A percentile compares a stretch with the other conserved stretches of the same genome.
These are phyloP conservation scores for Saccostrea glomerata DNA, from an alignment of 1,140 invertebrate species.

Conservation along the genomic window DNA sequence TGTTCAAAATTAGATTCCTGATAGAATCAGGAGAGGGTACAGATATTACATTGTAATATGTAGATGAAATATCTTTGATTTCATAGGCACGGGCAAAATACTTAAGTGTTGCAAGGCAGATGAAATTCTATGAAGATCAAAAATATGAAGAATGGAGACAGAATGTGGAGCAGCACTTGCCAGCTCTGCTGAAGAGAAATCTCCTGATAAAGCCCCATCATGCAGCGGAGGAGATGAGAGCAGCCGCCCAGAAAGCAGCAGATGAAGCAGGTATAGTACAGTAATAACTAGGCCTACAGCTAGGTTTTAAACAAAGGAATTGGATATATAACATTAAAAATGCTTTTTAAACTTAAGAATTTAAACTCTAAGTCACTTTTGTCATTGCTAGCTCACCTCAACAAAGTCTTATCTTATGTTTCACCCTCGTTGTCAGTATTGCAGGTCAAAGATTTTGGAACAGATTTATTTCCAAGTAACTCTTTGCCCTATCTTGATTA, in stretches of 20 bases:
- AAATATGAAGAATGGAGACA: conserved; percentile 77
- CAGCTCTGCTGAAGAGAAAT: conserved; percentile 76
- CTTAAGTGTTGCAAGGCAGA: conserved; percentile 85
- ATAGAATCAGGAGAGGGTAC: too few relatives aligned
- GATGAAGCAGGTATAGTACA: conserved; percentile 44
- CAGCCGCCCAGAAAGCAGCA: conserved; percentile 34
- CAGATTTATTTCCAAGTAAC: too few relatives aligned
- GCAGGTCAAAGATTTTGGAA: too few relatives aligned
- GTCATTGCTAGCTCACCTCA: background rate
- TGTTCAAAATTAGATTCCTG: too few relatives aligned
- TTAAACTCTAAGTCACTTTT: background rate
- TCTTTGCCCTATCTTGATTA: too few relatives aligned
- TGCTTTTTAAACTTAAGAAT: background rate
- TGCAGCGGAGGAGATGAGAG: conserved; percentile 47
- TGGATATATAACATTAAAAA: background rate
- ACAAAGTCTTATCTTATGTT: too few relatives aligned
- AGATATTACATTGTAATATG: too few relatives aligned
- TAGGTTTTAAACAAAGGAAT: background rate
- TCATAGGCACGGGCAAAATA: conserved; percentile 87
- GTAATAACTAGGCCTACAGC: background rate
- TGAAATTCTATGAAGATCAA: conserved; percentile 88
- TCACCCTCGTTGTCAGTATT: too few relatives aligned
- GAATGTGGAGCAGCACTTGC: conserved; percentile 74
- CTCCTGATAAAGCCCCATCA: conserved; percentile 72
- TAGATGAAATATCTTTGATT: background rate